Conservation (phyloP, 2,888 invertebrate species). For the Orthosia cruda region DNA sequence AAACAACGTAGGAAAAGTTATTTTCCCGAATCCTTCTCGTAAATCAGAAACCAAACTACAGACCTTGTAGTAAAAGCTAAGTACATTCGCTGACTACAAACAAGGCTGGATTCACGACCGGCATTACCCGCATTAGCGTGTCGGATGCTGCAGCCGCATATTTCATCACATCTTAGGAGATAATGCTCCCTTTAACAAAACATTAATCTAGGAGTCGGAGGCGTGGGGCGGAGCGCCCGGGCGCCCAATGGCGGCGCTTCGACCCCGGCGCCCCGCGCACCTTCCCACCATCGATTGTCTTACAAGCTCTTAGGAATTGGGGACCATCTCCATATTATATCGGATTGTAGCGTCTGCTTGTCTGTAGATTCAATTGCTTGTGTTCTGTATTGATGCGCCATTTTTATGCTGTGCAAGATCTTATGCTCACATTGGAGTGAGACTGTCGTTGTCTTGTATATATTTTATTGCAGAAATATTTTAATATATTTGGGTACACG, state of each 20-base stretch:
- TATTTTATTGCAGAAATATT: neutral
- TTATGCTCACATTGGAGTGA: neutral
- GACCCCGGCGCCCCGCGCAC: conserved; percentile 56
- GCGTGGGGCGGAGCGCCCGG: conserved; percentile 76
- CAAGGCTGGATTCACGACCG: conserved; percentile 62
- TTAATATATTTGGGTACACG: neutral
- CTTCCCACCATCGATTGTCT: conserved; percentile 71
- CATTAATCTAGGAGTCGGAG: conserved; percentile 77
- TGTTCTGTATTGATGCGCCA: conserved; percentile 5
- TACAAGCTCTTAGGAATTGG: conserved; percentile 64
- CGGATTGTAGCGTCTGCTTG: conserved; percentile 52
- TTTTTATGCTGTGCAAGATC: conserved; percentile 7
- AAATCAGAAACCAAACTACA: neutral
- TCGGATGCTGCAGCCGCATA: conserved; percentile 67
- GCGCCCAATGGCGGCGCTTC: conserved; percentile 75
- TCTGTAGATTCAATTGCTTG: conserved; percentile 43
- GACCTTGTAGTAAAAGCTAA: conserved; percentile 3
- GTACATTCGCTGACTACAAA: conserved; percentile 56
- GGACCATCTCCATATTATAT: conserved; percentile 59
- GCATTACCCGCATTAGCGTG: conserved; percentile 63
- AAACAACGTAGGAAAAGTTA: neutral
- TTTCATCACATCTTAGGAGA: conserved; percentile 72
- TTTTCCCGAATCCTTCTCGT: neutral
- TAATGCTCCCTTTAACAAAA: conserved; percentile 67
- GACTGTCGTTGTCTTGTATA: neutral